These are phyloP conservation scores for Proteles cristata DNA, from an alignment of 2,113 vertebrate species.

Conservation along the genomic window DNA sequence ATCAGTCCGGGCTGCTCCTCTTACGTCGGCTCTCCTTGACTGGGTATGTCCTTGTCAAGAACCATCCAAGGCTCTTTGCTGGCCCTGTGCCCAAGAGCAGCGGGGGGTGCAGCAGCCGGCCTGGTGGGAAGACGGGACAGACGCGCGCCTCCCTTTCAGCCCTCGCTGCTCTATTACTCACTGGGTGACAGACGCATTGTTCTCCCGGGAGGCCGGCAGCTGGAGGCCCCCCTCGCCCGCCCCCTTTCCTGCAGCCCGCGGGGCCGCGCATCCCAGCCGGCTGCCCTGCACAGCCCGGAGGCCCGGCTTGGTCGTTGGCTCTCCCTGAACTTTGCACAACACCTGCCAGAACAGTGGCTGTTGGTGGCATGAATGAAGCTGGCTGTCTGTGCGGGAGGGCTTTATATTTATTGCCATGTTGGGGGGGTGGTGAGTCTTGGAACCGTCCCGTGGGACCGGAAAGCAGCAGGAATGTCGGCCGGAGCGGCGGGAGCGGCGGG, in stretches of 20 bases:
- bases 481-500: background rate
- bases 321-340: background rate
- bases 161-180: conserved; percentile 30
- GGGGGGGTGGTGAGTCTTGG: background rate
- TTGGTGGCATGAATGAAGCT: background rate
- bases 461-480: background rate
- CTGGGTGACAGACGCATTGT: conserved; percentile 47
- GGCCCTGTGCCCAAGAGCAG: conserved; percentile 42
- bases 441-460: background rate
- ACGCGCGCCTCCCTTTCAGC: conserved; percentile 13
- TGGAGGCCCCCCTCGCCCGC: background rate
- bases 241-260: background rate
- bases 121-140: conserved; percentile 42
- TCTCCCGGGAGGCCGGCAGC: background rate
- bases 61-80: background rate
- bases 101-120: background rate
- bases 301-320: background rate
- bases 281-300: background rate
- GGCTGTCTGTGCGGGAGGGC: background rate
- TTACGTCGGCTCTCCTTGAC: no score
- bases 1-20: background rate
- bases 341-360: background rate
- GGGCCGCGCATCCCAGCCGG: background rate
- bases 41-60: background rate
- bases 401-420: background rate